phyloP scores from a whole-genome alignment of 2,888 invertebrate genomes.

The Chalcosyrphus nemorum region DNA sequence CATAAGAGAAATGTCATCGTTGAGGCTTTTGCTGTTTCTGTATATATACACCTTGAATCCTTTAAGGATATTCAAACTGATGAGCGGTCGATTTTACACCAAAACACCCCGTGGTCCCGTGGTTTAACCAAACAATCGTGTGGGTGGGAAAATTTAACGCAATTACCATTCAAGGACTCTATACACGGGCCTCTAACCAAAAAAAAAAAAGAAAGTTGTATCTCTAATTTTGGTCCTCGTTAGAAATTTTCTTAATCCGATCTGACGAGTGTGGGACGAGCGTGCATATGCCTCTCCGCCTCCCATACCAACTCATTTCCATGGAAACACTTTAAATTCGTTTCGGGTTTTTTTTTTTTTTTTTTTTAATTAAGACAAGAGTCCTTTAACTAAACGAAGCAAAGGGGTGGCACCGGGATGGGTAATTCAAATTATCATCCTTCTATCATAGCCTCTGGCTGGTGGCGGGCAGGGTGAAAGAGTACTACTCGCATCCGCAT shows the following conservation, averaged over 20 bases:
- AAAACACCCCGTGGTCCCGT: neutral
- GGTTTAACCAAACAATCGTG: constrained; percentile 23
- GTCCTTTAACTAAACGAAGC: constrained; percentile 51
- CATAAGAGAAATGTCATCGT: constrained; percentile 57
- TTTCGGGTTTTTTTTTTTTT: no score
- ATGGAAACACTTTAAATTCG: constrained; percentile 51
- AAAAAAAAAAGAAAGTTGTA: constrained; percentile 8
- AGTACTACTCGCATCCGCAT: neutral
- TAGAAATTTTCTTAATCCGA: constrained; percentile 40
- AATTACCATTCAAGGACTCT: constrained; percentile 50
- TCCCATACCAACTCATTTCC: constrained; percentile 24
- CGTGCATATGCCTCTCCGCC: neutral
- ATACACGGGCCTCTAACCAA: neutral
- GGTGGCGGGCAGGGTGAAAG: neutral
- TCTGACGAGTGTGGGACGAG: constrained; percentile 18
- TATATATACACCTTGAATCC: neutral
- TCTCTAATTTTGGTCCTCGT: constrained; percentile 9
- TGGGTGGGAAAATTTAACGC: constrained; percentile 43
- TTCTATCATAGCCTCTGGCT: constrained; percentile 18
- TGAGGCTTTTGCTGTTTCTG: neutral
- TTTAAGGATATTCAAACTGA: neutral
- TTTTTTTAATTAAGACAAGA: constrained; percentile 68
- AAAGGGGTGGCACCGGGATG: constrained; percentile 17
- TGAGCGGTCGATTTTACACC: constrained; percentile 9
- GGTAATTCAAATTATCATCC: constrained; percentile 62